Evolutionary conservation across 2,888 invertebrate genomes (phyloP).

Genomic region (Plutella xylostella): DNA sequence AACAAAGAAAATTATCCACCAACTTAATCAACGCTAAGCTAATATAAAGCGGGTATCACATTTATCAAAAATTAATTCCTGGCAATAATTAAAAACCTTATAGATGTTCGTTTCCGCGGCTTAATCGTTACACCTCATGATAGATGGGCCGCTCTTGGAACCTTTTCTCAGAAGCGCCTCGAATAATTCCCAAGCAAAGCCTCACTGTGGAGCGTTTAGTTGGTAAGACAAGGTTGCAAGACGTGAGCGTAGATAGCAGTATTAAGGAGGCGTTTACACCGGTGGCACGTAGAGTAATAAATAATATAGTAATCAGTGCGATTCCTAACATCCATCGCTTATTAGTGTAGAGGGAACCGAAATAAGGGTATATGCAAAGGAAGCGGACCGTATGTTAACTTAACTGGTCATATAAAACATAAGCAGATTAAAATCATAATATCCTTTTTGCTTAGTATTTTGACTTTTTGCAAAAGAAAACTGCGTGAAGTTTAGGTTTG

Average conservation of each 20-base stretch:
- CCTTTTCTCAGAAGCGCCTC: constrained; percentile 29
- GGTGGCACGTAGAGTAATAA: constrained; percentile 67
- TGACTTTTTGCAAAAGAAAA: no score
- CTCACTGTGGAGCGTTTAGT: constrained; percentile 9
- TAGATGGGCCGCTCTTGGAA: constrained; percentile 42
- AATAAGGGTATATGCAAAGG: no score
- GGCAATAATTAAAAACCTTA: constrained; percentile 60
- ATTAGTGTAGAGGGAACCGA: constrained; percentile 67
- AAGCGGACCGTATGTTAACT: no score
- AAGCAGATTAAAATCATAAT: no score
- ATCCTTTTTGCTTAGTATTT: no score
- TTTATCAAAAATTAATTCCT: constrained; percentile 47
- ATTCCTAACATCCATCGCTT: constrained; percentile 68
- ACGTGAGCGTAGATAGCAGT: constrained; percentile 43
- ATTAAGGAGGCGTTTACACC: constrained; percentile 67
- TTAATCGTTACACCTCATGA: constrained; percentile 59
- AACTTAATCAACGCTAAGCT: no score
- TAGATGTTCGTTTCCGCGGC: constrained; percentile 44
- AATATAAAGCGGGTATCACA: constrained; percentile 23
- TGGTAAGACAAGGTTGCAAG: constrained; percentile 43
- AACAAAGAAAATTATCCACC: no score
- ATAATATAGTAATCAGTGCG: constrained; percentile 69
- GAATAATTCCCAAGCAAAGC: constrained; percentile 3
- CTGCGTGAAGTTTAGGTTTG: no score
- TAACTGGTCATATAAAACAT: no score